Evolutionary conservation across 2,888 invertebrate genomes (phyloP).

Genomic region (Andrena camellia): DNA sequence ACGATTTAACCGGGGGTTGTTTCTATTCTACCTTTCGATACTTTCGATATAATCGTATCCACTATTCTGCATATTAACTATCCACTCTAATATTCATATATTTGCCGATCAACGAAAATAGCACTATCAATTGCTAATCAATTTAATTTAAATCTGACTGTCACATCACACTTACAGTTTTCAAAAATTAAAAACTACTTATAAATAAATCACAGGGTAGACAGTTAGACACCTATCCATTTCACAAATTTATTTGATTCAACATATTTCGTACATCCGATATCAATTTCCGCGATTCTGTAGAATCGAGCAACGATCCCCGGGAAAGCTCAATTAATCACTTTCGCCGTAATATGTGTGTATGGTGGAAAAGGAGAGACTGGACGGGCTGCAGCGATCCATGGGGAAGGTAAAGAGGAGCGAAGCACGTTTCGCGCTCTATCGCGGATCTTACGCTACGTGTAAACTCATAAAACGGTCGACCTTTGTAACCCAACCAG

Average conservation of each 20-base stretch:
- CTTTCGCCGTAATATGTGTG: not conserved
- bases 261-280: not conserved
- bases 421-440: conserved; percentile 72
- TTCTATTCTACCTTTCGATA: not conserved
- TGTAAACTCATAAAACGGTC: conserved; percentile 76
- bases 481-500: conserved; percentile 62
- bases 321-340: conserved; percentile 1
- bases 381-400: conserved; percentile 27
- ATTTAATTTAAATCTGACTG: not conserved
- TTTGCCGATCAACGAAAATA: not conserved
- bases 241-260: not conserved
- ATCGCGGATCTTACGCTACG: conserved; percentile 76
- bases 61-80: no score
- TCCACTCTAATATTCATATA: not conserved
- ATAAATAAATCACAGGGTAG: not conserved
- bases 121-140: not conserved
- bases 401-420: conserved; percentile 66
- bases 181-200: not conserved
- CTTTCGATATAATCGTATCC: not conserved
- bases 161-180: no score
- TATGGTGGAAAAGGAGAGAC: not conserved
- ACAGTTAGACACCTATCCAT: not conserved
- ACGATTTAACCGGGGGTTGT: not conserved
- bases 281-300: not conserved
- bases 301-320: not conserved